Evolutionary conservation across 2,888 invertebrate species (phyloP).

Genomic region (Caradrina kadenii): DNA sequence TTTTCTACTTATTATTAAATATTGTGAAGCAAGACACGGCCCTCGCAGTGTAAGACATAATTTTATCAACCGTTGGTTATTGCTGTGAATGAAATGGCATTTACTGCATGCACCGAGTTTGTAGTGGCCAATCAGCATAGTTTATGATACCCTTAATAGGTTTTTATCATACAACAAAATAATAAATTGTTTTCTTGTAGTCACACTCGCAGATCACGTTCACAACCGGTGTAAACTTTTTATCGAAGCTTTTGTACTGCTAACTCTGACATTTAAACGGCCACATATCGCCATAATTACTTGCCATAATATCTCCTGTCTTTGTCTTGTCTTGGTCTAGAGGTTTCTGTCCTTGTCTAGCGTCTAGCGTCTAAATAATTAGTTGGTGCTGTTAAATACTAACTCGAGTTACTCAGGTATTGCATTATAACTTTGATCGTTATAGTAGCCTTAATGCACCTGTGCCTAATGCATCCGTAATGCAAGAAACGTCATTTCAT

Average conservation of each 20-base stretch:
- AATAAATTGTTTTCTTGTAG: conserved; percentile 44
- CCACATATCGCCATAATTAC: conserved; percentile 76
- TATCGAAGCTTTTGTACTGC: conserved; percentile 71
- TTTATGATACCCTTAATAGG: conserved; percentile 31
- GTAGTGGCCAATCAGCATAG: conserved; percentile 42
- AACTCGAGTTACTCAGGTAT: conserved; percentile 63
- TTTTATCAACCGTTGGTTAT: conserved; percentile 45
- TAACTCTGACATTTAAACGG: conserved; percentile 84
- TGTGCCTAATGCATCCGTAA: conserved; percentile 63
- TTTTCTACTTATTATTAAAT: conserved; percentile 33
- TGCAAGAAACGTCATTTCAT: conserved; percentile 61
- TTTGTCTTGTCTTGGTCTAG: conserved; percentile 62
- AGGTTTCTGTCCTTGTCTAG: conserved; percentile 67
- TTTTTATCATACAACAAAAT: conserved; percentile 51
- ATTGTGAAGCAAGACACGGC: conserved; percentile 17
- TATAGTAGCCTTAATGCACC: conserved; percentile 66
- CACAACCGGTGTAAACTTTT: conserved; percentile 72
- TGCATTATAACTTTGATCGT: conserved; percentile 66
- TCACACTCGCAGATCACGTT: conserved; percentile 52
- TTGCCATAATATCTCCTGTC: conserved; percentile 59
- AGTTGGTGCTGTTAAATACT: conserved; percentile 66
- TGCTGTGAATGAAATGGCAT: conserved; percentile 49
- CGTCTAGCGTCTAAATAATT: conserved; percentile 69
- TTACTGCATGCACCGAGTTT: conserved; percentile 38
- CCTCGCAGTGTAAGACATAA: conserved; percentile 10